Evolutionary conservation across 2,797 vertebrate species (phyloP).

Genomic region (Hozukius guyotensis): DNA sequence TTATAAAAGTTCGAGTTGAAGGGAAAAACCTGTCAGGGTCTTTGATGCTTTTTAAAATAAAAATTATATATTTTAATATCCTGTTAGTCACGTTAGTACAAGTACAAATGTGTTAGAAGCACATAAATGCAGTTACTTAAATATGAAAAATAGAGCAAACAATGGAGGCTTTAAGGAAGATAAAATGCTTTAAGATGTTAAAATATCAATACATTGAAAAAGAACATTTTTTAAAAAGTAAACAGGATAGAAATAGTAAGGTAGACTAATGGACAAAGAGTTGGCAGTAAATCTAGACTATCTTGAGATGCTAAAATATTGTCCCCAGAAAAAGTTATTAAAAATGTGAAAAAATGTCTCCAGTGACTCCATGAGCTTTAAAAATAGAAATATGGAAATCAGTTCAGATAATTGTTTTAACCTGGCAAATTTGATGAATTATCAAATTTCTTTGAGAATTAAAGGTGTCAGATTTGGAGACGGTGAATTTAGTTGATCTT

Average conservation of each 20-base stretch:
- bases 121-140: background rate
- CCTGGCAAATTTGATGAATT: background rate
- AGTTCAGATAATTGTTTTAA: background rate
- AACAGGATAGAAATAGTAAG: background rate
- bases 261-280: background rate
- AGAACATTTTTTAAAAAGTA: background rate
- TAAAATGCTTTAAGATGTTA: background rate
- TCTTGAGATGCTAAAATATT: background rate
- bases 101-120: background rate
- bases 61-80: background rate
- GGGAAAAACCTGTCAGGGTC: background rate
- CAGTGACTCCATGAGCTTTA: background rate
- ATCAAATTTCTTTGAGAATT: accelerated
- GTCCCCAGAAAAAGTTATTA: background rate
- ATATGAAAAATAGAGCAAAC: background rate
- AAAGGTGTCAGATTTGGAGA: background rate
- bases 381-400: background rate
- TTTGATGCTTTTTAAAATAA: background rate
- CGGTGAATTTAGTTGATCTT: background rate
- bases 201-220: background rate
- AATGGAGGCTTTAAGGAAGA: background rate
- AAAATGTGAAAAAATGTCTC: background rate
- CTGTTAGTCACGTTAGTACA: background rate
- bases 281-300: background rate
- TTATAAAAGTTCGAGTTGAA: background rate